Base-by-base conservation (phyloP, 1,140 invertebrate genomes). In the Galendromus occidentalis region DNA sequence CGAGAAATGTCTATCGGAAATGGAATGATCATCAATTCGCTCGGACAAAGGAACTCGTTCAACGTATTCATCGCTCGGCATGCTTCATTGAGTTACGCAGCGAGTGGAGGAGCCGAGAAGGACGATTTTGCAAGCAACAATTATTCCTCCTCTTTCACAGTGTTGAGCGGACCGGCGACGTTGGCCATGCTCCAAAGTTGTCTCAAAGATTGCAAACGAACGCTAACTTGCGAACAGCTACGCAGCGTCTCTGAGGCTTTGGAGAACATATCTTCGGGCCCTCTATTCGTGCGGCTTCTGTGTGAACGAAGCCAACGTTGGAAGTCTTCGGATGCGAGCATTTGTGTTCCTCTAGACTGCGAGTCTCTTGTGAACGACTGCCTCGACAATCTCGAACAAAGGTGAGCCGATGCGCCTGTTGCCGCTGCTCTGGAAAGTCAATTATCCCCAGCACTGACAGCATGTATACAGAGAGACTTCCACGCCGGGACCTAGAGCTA, bases 311-410 rank as follows among this genome's bases (percentile, higher is more conserved):
- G 51, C 51, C 51, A 33, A 17, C 51, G 51, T 59, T 59, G 51
- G 51, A 25, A 33, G 25, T 59, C 51, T 25, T 59, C 51, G 25
- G 51, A 59, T 22, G 25, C 20, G 17, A 25, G 51, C 22, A 25
- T 59, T 29, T 33, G 51, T 33, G 51, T 59, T 29, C 51, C 51
- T 59, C 14, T 22, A 59, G 33, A 59, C 51, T 29, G 22, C 51
- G 51, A 59, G 22, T 25, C 51, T 25, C 51, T 59, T 33, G 51
- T 59, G 25, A 29, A 1, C 51, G 51, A 59, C 25, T 59, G 51
- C 51, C 22, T 59, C 25, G 51, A 59, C 51, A 59, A 59, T 59
- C 51, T 59, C 33, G 51, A 59, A 59, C 51, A 59, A 59, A 59
- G 51, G 51, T 59, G 33, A 14, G 51, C 2, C 5, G 20, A 39